Evolutionary conservation across 2,797 vertebrate species (phyloP).

Genomic region (Lacerta agilis): DNA sequence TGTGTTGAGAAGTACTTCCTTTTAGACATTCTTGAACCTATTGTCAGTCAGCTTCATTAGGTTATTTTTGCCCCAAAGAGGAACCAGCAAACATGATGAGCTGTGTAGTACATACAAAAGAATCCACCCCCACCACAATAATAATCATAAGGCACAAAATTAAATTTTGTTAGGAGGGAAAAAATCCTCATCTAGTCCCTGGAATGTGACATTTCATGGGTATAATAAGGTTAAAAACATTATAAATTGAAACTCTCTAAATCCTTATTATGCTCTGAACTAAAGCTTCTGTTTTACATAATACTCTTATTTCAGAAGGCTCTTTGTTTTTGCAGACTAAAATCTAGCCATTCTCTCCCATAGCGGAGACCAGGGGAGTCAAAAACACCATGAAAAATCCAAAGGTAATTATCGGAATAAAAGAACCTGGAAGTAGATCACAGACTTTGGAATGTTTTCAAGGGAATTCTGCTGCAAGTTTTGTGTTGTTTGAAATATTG

Average conservation of each 20-base stretch:
- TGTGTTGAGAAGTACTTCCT: constrained; percentile 45
- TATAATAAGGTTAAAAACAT: constrained; percentile 79
- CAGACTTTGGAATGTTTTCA: constrained; percentile 58
- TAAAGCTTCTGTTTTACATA: constrained; percentile 77
- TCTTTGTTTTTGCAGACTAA: constrained; percentile 73
- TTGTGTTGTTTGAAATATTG: constrained; percentile 23
- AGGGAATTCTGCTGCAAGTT: constrained; percentile 13
- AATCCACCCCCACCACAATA: constrained; percentile 50
- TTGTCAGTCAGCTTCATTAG: not conserved
- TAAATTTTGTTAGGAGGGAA: constrained; percentile 67
- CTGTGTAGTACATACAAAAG: constrained; percentile 43
- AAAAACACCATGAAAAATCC: constrained; percentile 68
- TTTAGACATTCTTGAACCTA: constrained; percentile 48
- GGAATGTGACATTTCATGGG: constrained; percentile 77
- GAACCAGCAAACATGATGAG: constrained; percentile 46
- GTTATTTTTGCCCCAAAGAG: constrained; percentile 65
- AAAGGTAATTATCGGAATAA: constrained; percentile 70
- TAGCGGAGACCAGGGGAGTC: constrained; percentile 66
- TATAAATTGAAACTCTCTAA: constrained; percentile 75
- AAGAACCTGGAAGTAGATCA: constrained; percentile 65
- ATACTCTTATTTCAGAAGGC: constrained; percentile 73
- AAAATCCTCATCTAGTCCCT: constrained; percentile 73
- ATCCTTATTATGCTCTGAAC: constrained; percentile 72
- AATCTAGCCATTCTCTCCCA: constrained; percentile 66
- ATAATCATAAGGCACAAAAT: constrained; percentile 65